Percentiles rank a stretch among this genome's conserved stretches.
Conservation (phyloP, 2,113 vertebrate species). For the Periophthalmodon schlosseri region DNA sequence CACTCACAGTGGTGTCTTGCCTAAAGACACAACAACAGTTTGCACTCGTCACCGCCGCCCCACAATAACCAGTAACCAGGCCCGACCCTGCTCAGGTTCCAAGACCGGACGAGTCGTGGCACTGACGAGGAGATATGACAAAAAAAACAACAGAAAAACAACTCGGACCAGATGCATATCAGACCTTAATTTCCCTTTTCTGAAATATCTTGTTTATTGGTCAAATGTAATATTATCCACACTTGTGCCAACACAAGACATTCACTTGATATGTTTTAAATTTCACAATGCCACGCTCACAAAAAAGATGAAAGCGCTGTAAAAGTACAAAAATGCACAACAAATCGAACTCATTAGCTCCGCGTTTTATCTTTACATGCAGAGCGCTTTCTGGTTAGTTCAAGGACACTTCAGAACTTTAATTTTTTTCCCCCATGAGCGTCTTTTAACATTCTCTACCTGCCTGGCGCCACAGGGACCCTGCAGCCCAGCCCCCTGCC, state of each 20-base stretch:
- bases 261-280: slow-evolving; percentile 8
- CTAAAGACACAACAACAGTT: no score
- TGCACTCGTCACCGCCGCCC: no score
- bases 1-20: no score
- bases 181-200: background rate
- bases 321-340: slow-evolving; percentile 15
- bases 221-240: slow-evolving; percentile 20
- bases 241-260: slow-evolving; percentile 31
- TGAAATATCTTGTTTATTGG: background rate
- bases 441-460: slow-evolving; percentile 14
- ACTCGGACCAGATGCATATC: background rate
- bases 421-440: slow-evolving; percentile 14
- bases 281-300: slow-evolving; percentile 17
- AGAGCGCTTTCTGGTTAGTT: background rate
- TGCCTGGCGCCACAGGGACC: slow-evolving; percentile 80
- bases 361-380: background rate
- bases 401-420: slow-evolving; percentile 6
- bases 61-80: no score
- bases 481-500: slow-evolving; percentile 87
- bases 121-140: background rate
- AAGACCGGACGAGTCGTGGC: no score
- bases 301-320: slow-evolving; percentile 1
- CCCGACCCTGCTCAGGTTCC: no score
- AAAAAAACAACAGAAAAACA: background rate
- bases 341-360: slow-evolving; percentile 19